Conservation (phyloP, 2,888 invertebrate genomes). For the Temnothorax rugatulus region DNA sequence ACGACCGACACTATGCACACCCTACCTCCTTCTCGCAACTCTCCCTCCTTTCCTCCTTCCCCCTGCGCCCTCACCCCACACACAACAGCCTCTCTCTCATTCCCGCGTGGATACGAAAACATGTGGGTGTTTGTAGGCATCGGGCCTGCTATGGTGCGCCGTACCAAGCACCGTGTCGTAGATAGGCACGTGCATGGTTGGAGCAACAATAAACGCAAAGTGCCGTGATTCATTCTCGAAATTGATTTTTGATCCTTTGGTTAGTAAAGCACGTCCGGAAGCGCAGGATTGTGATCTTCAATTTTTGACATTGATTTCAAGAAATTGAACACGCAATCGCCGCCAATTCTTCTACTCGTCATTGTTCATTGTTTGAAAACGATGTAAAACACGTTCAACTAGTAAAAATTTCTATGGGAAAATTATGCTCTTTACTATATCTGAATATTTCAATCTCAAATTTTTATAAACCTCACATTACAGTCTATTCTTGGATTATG, state of each 20-base stretch:
- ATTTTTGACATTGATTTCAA: not conserved
- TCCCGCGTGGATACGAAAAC: conserved; percentile 44
- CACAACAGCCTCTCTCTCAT: conserved; percentile 10
- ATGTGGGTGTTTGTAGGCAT: conserved; percentile 49
- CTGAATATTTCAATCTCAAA: not conserved
- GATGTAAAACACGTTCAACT: not conserved
- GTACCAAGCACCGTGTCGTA: conserved; percentile 61
- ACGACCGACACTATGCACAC: conserved; percentile 60
- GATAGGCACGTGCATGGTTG: conserved; percentile 51
- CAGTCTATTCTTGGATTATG: not conserved
- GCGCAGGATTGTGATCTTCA: not conserved
- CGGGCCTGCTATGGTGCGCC: conserved; percentile 54
- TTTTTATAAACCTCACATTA: not conserved
- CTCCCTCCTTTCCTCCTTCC: not conserved
- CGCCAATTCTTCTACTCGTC: not conserved
- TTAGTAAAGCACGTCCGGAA: not conserved
- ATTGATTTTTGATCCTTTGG: conserved; percentile 42
- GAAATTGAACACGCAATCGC: not conserved
- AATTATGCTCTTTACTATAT: not conserved
- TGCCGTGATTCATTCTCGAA: conserved; percentile 28
- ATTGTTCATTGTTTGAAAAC: not conserved
- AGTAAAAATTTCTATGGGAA: conserved; percentile 1
- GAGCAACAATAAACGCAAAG: conserved; percentile 40
- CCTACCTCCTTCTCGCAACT: conserved; percentile 42
- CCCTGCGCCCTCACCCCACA: not conserved